These are phyloP conservation scores for Meloidogyne exigua DNA, from an alignment of 1,140 invertebrate species.

Conservation along the genomic window DNA sequence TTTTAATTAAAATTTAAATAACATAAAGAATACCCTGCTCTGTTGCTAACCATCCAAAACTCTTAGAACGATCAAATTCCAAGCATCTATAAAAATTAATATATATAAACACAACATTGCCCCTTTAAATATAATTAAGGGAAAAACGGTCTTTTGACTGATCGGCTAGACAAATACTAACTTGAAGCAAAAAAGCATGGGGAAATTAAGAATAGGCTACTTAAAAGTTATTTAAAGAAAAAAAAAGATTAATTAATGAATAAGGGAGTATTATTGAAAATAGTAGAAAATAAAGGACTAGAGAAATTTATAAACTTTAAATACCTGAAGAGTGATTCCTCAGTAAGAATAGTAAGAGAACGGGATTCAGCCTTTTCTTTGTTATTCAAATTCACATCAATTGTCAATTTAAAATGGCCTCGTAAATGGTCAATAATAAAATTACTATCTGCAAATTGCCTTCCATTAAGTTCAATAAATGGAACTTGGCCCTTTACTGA, in stretches of 20 bases:
- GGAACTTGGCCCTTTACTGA: conserved; percentile 72
- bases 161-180: background rate
- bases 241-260: no score
- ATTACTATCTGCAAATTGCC: conserved; percentile 83
- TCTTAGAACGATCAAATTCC: conserved; percentile 16
- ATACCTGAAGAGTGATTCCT: conserved; percentile 64
- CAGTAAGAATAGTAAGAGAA: conserved; percentile 87
- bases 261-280: no score
- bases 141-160: no score
- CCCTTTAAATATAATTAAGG: no score
- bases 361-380: conserved; percentile 79
- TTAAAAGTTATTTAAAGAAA: background rate
- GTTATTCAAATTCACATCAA: conserved; percentile 75
- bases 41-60: conserved; percentile 32
- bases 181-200: background rate
- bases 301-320: no score
- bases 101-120: no score
- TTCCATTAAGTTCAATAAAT: conserved; percentile 89
- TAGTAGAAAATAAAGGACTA: no score
- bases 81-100: conserved; percentile 30
- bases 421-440: conserved; percentile 79
- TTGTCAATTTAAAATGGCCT: conserved; percentile 79
- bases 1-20: no score
- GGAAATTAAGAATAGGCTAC: background rate
- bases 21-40: conserved; percentile 24